These are phyloP conservation scores for Petrocephalus zakoni DNA, from an alignment of 2,113 vertebrate genomes.

Conservation along the genomic window DNA sequence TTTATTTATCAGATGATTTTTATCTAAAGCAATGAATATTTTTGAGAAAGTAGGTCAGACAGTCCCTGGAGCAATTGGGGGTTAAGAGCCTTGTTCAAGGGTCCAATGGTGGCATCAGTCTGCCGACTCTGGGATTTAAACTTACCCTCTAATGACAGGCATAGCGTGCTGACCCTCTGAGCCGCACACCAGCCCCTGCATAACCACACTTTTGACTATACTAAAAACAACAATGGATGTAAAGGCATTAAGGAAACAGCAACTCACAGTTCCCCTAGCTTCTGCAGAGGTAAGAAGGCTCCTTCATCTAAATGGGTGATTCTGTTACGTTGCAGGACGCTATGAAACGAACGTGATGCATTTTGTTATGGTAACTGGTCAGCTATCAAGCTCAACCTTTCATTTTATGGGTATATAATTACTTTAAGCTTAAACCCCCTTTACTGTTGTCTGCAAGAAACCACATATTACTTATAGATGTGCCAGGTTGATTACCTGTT, in stretches of 20 bases:
- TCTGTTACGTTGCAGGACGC: slow-evolving; percentile 81
- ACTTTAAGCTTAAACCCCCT: background rate
- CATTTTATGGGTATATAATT: background rate
- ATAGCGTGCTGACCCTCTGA: background rate
- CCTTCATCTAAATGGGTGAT: slow-evolving; percentile 75
- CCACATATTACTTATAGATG: background rate
- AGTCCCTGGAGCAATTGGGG: background rate
- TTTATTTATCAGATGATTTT: background rate
- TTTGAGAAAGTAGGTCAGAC: background rate
- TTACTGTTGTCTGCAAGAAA: background rate
- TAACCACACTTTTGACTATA: background rate
- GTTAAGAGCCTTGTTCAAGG: background rate
- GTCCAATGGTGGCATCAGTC: background rate
- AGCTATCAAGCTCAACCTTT: background rate
- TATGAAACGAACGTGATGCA: slow-evolving; percentile 42
- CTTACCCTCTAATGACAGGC: background rate
- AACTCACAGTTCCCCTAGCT: slow-evolving; percentile 88
- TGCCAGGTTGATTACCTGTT: background rate
- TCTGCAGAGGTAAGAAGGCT: slow-evolving; percentile 76
- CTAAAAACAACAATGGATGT: background rate
- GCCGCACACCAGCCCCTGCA: background rate
- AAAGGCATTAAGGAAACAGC: background rate
- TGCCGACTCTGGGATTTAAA: background rate
- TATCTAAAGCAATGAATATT: background rate
- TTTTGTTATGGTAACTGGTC: background rate